Evolutionary conservation across 2,797 vertebrate genomes (phyloP), one percentile per base, ranked within the genome.

Genomic region (Morus bassanus): DNA sequence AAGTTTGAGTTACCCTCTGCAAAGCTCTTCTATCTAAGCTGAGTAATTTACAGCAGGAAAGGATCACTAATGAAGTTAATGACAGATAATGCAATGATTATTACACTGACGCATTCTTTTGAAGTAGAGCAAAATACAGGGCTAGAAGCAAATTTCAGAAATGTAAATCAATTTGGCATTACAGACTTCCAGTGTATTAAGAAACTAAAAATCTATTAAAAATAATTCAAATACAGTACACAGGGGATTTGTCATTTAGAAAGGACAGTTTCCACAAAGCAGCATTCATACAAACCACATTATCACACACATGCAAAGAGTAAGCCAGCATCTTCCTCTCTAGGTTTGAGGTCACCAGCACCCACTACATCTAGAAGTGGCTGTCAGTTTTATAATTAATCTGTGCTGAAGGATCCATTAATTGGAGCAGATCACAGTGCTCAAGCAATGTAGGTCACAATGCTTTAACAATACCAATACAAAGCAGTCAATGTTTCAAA

Each of bases 371-470:
- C 61, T 80, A 78, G 65, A 90, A 88, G 61, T 11, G 7, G n/a
- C 59, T 96, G 91, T 88, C 93, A 80, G 61, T 69, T 95, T 92
- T 89, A 69, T 68, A 94, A 96, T 94, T 92, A 91, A 95, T 93
- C 86, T 92, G 48, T 41, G 63, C 69, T 85, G 94, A 92, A 4
- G 3, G 54, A 89, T 85, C 69, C 81, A 93, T 89, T 97, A 94
- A 97, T 91, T 74, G 60, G 76, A 96, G 69, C 64, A 82, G 81
- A 95, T 84, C 63, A 78, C 67, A 51, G 80, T 45, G 35, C 63
- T 80, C 64, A 82, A 61, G 72, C 65, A 93, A 90, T 54, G 68
- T 89, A 93, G 92, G 91, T 94, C 91, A 92, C 74, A 57, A 31
- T 79, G 56, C 50, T 89, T 89, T 88, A 86, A 86, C 63, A 73